Evolutionary conservation across 2,797 vertebrate species (phyloP).

Genomic region (Chrosomus eos): DNA sequence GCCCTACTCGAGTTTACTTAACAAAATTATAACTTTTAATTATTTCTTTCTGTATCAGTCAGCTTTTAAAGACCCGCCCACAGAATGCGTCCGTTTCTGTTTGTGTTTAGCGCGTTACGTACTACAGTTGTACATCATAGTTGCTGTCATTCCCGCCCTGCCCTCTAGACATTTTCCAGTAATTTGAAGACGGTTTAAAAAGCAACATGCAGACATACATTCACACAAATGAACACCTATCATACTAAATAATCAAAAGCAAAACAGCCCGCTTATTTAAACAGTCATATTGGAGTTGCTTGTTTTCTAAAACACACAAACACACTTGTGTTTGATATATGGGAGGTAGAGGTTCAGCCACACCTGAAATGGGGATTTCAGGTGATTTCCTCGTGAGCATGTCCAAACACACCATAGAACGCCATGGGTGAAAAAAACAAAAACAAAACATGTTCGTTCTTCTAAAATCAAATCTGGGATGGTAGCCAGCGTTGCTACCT

Average conservation of each 20-base stretch:
- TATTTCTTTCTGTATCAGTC: background rate
- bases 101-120: background rate
- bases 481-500: background rate
- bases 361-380: constrained; percentile 59
- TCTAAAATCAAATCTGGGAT: background rate
- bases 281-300: background rate
- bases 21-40: too few species aligned
- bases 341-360: constrained; percentile 61
- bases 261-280: background rate
- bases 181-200: constrained; percentile 23
- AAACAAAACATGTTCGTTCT: background rate
- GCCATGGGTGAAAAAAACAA: constrained; percentile 1
- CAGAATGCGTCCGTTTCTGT: constrained; percentile 11
- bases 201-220: background rate
- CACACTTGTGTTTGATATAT: constrained; percentile 50
- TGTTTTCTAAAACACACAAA: constrained; percentile 26
- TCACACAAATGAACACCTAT: background rate
- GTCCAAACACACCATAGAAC: constrained; percentile 67
- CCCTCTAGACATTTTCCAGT: constrained; percentile 55
- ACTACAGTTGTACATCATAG: constrained; percentile 17
- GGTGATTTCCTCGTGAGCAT: constrained; percentile 64
- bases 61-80: constrained; percentile 3
- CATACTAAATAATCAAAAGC: background rate
- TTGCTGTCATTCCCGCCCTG: constrained; percentile 33
- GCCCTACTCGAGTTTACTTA: background rate